phyloP scores from a whole-genome alignment of 2,797 vertebrate species.

The Forpus xanthops region DNA sequence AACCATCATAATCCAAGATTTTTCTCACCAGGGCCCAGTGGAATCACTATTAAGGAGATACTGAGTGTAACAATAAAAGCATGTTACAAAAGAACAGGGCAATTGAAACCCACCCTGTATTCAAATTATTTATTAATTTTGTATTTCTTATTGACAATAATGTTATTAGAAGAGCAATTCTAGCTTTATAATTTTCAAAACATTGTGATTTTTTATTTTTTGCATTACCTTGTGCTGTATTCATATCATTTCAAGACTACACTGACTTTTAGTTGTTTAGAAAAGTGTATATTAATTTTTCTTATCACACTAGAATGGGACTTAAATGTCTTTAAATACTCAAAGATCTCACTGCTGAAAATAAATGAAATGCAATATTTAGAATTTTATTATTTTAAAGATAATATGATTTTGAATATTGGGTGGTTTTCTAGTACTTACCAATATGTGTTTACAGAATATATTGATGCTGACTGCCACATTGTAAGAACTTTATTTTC shows the following conservation, averaged over 20 bases:
- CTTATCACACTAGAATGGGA: not conserved
- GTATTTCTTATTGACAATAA: not conserved
- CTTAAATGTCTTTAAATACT: not conserved
- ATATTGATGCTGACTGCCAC: not conserved
- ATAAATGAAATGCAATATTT: not conserved
- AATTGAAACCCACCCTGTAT: not conserved
- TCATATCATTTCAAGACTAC: not conserved
- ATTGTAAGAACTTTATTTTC: not conserved
- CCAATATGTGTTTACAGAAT: not conserved
- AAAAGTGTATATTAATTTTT: not conserved
- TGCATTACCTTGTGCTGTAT: not conserved
- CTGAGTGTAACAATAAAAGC: not conserved
- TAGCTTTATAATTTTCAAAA: not conserved
- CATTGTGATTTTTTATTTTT: not conserved
- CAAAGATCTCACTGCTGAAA: not conserved
- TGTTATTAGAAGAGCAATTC: not conserved
- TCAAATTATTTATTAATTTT: not conserved
- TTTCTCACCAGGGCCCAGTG: not conserved
- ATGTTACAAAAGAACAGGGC: not conserved
- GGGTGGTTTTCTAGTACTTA: not conserved
- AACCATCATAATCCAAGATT: not conserved
- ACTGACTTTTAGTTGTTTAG: not conserved
- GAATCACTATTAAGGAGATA: not conserved
- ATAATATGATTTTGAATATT: not conserved
- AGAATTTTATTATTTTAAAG: not conserved